Evolutionary conservation across 1,140 invertebrate genomes (phyloP).

Genomic region (Bombus superbus): DNA sequence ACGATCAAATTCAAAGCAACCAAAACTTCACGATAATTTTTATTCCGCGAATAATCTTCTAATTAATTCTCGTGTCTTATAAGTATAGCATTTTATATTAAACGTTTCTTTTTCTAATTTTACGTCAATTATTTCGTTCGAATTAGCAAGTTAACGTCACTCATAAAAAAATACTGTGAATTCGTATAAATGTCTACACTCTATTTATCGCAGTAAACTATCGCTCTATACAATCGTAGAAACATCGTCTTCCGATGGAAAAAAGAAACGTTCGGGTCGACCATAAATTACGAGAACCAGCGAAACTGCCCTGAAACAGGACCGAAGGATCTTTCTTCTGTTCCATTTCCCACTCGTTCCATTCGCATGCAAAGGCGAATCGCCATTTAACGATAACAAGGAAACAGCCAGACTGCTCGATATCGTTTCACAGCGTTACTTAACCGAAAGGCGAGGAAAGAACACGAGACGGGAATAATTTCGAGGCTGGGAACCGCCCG

Average conservation of each 20-base stretch:
- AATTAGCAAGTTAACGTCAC: no score
- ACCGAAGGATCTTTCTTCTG: not conserved
- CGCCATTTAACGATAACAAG: slow-evolving; percentile 2
- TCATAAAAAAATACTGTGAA: no score
- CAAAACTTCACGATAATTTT: not conserved
- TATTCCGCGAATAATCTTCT: not conserved
- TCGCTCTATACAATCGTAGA: not conserved
- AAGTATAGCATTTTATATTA: no score
- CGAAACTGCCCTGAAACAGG: not conserved
- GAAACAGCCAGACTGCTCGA: not conserved
- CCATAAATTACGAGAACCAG: not conserved
- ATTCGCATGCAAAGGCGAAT: slow-evolving; percentile 10
- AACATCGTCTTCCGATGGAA: not conserved
- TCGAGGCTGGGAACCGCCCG: not conserved
- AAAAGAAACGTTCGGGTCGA: not conserved
- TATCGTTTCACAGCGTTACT: not conserved
- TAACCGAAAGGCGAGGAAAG: not conserved
- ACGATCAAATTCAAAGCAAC: not conserved
- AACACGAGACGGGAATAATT: not conserved
- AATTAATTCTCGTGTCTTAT: no score
- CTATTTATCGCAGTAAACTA: no score
- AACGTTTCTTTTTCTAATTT: no score
- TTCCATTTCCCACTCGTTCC: not conserved
- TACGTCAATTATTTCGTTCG: no score
- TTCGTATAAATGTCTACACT: no score